Percentiles rank a stretch among this genome's conserved stretches.
phyloP scores from a whole-genome alignment of 2,888 invertebrate genomes.

The Drosophila longiperda region DNA sequence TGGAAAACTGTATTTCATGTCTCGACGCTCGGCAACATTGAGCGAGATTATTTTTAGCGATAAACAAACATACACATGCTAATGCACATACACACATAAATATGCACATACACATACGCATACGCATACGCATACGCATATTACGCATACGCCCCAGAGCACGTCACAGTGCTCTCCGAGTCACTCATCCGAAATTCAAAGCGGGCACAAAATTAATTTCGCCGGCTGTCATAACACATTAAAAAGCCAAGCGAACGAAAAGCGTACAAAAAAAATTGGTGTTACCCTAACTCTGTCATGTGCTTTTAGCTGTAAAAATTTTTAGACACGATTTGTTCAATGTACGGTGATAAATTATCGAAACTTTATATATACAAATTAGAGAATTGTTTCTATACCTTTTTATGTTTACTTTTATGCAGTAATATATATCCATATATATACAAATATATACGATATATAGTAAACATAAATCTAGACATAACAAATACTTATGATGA shows the following conservation, averaged over 20 bases:
- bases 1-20: slow-evolving; percentile 45
- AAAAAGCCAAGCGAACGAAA: slow-evolving; percentile 33
- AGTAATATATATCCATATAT: not conserved
- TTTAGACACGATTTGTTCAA: slow-evolving; percentile 10
- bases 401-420: not conserved
- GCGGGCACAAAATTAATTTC: slow-evolving; percentile 50
- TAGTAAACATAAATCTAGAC: not conserved
- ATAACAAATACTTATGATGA: not conserved
- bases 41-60: slow-evolving; percentile 52
- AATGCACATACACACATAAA: slow-evolving; percentile 3
- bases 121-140: not conserved
- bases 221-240: slow-evolving; percentile 52
- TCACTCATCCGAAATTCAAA: slow-evolving; percentile 42
- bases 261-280: slow-evolving; percentile 14
- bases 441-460: not conserved
- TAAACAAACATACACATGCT: slow-evolving; percentile 39
- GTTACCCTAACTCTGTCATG: slow-evolving; percentile 10
- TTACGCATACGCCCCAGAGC: slow-evolving; percentile 54
- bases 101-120: slow-evolving; percentile 4
- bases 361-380: slow-evolving; percentile 9
- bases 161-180: slow-evolving; percentile 39
- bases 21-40: slow-evolving; percentile 45
- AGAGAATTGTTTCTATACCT: not conserved
- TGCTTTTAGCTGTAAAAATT: slow-evolving; percentile 20
- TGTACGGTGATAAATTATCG: slow-evolving; percentile 7